Conservation (phyloP, 2,888 invertebrate genomes). For the Drosophila bunnanda region DNA sequence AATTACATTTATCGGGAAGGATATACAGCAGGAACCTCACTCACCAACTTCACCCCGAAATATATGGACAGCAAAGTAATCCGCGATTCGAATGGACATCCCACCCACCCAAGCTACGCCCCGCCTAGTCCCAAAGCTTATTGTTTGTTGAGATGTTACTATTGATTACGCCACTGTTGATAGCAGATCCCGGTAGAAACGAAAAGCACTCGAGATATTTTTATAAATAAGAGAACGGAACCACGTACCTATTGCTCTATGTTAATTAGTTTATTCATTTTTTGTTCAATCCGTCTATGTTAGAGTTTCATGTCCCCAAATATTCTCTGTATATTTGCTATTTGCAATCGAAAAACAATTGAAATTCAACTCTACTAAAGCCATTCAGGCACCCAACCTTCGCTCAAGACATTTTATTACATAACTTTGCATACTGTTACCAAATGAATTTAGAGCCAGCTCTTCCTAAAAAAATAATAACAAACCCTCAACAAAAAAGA, state of each 20-base stretch:
- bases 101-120: slow-evolving; percentile 44
- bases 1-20: slow-evolving; percentile 29
- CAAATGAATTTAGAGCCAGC: slow-evolving; percentile 71
- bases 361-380: slow-evolving; percentile 37
- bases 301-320: slow-evolving; percentile 37
- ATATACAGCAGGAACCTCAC: slow-evolving; percentile 1
- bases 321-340: slow-evolving; percentile 14
- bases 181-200: slow-evolving; percentile 27
- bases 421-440: slow-evolving; percentile 48
- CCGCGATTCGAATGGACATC: slow-evolving; percentile 20
- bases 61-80: slow-evolving; percentile 7
- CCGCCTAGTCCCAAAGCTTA: slow-evolving; percentile 49
- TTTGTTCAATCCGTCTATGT: slow-evolving; percentile 34
- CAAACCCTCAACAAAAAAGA: slow-evolving; percentile 46
- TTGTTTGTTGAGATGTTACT: slow-evolving; percentile 74
- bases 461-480: slow-evolving; percentile 66
- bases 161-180: slow-evolving; percentile 38
- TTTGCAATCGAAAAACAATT: slow-evolving; percentile 18
- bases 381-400: slow-evolving; percentile 44
- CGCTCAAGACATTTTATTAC: slow-evolving; percentile 51
- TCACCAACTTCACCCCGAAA: background rate
- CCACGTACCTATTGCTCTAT: slow-evolving; percentile 66
- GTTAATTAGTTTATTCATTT: slow-evolving; percentile 38
- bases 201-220: slow-evolving; percentile 36
- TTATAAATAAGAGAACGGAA: slow-evolving; percentile 36